A percentile compares a stretch with the other conserved stretches of the same genome.
Evolutionary conservation across 2,113 vertebrate genomes (phyloP).

Genomic region (Natator depressus): DNA sequence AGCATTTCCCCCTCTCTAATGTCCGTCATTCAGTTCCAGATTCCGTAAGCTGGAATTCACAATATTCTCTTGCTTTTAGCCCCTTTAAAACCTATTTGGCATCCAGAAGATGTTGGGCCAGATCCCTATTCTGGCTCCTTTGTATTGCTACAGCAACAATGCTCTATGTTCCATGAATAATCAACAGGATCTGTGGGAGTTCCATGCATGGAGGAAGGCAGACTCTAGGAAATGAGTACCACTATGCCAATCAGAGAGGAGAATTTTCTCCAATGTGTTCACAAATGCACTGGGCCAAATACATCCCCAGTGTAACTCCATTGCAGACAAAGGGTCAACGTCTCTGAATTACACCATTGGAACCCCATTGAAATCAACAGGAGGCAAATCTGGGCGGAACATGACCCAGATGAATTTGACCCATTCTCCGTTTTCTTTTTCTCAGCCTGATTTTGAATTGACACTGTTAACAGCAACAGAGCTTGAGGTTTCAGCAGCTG

Average conservation of each 20-base stretch:
- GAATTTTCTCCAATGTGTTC: not conserved
- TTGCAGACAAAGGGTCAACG: not conserved
- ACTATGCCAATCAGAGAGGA: accelerated
- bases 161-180: not conserved
- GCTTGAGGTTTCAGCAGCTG: not conserved
- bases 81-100: not conserved
- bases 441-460: not conserved
- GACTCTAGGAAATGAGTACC: not conserved
- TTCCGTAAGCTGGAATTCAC: not conserved
- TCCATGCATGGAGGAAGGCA: not conserved
- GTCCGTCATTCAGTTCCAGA: not conserved
- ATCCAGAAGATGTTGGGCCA: not conserved
- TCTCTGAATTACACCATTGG: not conserved
- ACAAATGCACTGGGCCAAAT: not conserved
- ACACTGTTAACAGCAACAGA: not conserved
- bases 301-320: not conserved
- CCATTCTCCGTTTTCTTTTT: not conserved
- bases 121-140: not conserved
- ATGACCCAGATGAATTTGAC: not conserved
- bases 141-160: not conserved
- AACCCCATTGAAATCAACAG: not conserved
- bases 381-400: not conserved
- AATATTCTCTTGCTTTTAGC: not conserved
- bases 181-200: not conserved
- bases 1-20: not conserved